These are phyloP conservation scores for Notospermus geniculatus DNA, from an alignment of 1,140 invertebrate species.

Conservation along the genomic window DNA sequence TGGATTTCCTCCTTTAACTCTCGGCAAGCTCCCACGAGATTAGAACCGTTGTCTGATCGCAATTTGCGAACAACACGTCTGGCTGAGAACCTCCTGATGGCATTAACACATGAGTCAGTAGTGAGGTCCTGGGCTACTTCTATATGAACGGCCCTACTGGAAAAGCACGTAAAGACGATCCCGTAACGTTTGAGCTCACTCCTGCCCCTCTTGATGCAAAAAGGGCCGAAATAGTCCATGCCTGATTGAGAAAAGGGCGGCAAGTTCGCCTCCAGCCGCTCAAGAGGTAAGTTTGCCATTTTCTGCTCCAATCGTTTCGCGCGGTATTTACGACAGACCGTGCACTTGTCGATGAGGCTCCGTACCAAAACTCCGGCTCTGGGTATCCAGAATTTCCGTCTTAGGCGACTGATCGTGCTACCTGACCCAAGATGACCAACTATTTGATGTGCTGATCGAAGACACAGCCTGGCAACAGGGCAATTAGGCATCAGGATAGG, in stretches of 20 bases:
- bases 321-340: neutral
- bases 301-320: neutral
- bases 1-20: too few species aligned
- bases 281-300: slow-evolving; percentile 4
- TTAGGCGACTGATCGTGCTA: too few species aligned
- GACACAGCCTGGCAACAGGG: too few species aligned
- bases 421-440: too few species aligned
- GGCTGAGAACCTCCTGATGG: too few species aligned
- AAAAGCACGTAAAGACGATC: neutral
- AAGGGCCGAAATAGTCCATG: slow-evolving; percentile 2
- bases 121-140: neutral
- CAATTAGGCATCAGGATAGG: too few species aligned
- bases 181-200: slow-evolving; percentile 7
- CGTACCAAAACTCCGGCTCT: neutral
- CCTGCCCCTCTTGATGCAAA: neutral
- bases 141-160: slow-evolving; percentile 7
- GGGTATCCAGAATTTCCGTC: neutral
- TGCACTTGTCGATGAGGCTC: neutral
- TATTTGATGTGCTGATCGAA: too few species aligned
- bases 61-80: too few species aligned
- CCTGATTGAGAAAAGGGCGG: neutral
- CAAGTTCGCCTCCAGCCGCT: neutral
- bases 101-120: neutral
- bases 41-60: too few species aligned
- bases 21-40: too few species aligned